Evolutionary conservation across 1,140 invertebrate species (phyloP), one percentile per base, ranked within the genome.

Genomic region (Calycopis cecrops): DNA sequence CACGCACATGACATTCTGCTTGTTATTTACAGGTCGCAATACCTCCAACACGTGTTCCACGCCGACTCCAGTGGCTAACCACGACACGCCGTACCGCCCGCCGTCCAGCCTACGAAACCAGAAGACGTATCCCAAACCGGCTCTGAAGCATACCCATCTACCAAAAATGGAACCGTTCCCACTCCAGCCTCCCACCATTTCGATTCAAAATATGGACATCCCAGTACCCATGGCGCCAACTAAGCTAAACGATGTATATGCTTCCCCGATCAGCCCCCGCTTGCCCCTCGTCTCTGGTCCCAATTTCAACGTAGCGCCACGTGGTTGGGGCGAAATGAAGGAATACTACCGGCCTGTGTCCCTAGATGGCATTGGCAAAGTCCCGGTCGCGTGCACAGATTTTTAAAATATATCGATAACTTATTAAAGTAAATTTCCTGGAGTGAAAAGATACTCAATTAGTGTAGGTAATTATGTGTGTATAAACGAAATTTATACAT

Each of bases 231-330:
- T 86, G 18, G 87, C 89, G 0, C 78, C 83, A n/a, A 85, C 84
- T 0, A 89, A 84, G 54, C 47, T 88, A 35, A 88, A 85, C 48
- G 81, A 88, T 62, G 75, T 83, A 9, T 88, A 84, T 51, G 79
- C 77, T 16, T 73, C 87, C 6, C 85, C 85, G 0, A 67, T 77
- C 40, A 84, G 80, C 49, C 77, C 83, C 12, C 75, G 76, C 6
- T 52, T 79, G 17, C 74, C 80, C 10, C 67, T 85, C 3, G 84
- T 86, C 49, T 77, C 53, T 52, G 87, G 78, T 21, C 89, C 89
- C 35, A 95, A 94, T 63, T 95, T 94, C 76, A 96, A 95, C 63
- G 94, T 93, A 1, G 93, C 93, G 21, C 93, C 94, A n/a, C 89
- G 94, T 52, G 94, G 94, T 6, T 96, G 94, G 94, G 88, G 91